Conservation (phyloP, 2,797 vertebrate species). For the Galagoides demidoff region DNA sequence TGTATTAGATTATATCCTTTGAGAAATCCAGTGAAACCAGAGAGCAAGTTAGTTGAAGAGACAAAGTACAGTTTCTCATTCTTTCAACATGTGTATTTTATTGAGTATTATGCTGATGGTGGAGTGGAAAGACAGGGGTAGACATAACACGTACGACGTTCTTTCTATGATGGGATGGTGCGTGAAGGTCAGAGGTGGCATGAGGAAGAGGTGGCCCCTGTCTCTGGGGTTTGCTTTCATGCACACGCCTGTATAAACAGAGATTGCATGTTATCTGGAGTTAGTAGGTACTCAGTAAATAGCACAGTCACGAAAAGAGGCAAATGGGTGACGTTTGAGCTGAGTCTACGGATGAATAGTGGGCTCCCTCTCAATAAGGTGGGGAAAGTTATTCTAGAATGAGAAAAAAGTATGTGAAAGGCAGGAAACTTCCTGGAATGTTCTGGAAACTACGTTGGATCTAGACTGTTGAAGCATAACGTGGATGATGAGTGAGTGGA, state of each 20-base stretch:
- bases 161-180: neutral
- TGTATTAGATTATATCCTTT: neutral
- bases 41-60: neutral
- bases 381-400: neutral
- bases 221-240: neutral
- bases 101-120: neutral
- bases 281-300: neutral
- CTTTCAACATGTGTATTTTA: neutral
- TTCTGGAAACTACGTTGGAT: neutral
- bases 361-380: neutral
- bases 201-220: neutral
- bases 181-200: accelerated
- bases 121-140: neutral
- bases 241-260: neutral
- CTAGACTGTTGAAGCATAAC: neutral
- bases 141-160: neutral
- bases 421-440: accelerated
- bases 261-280: neutral
- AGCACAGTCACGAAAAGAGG: neutral
- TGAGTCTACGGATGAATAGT: neutral
- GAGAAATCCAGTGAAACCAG: constrained; percentile 20
- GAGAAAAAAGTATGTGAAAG: neutral
- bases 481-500: neutral
- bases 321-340: neutral
- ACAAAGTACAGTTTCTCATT: neutral